phyloP scores from a whole-genome alignment of 2,797 vertebrate genomes.

The Erithacus rubecula region DNA sequence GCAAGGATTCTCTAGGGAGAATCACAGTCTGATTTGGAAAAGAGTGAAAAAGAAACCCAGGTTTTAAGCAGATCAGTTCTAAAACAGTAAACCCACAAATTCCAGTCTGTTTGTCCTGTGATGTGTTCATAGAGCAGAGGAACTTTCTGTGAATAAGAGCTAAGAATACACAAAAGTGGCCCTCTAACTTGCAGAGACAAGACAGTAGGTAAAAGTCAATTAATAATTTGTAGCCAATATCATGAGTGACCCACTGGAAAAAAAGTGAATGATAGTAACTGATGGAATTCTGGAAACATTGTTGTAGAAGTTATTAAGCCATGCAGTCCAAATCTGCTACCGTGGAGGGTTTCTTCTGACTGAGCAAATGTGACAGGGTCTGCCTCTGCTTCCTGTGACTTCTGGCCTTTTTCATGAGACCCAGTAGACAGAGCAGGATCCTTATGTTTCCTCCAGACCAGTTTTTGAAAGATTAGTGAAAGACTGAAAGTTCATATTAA shows the following conservation, averaged over 20 bases:
- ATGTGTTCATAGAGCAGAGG: accelerated
- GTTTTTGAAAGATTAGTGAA: neutral
- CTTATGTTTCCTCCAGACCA: neutral
- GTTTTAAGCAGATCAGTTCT: neutral
- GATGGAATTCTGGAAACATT: neutral
- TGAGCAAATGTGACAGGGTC: neutral
- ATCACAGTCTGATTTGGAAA: accelerated
- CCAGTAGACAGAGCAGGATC: neutral
- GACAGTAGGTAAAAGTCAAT: neutral
- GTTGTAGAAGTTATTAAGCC: neutral
- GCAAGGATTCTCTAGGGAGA: neutral
- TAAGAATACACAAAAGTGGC: neutral
- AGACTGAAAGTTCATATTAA: neutral
- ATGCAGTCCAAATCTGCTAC: neutral
- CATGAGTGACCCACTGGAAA: neutral
- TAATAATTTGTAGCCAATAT: neutral
- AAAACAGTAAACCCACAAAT: neutral
- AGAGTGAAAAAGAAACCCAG: neutral
- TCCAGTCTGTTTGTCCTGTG: neutral
- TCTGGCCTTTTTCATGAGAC: neutral
- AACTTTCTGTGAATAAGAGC: neutral
- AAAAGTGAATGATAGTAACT: neutral
- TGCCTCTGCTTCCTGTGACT: neutral
- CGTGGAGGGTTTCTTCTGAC: neutral
- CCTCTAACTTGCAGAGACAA: neutral